Evolutionary conservation across 2,113 vertebrate genomes (phyloP), one percentile per base, ranked within the genome.

Genomic region (Zeus faber): DNA sequence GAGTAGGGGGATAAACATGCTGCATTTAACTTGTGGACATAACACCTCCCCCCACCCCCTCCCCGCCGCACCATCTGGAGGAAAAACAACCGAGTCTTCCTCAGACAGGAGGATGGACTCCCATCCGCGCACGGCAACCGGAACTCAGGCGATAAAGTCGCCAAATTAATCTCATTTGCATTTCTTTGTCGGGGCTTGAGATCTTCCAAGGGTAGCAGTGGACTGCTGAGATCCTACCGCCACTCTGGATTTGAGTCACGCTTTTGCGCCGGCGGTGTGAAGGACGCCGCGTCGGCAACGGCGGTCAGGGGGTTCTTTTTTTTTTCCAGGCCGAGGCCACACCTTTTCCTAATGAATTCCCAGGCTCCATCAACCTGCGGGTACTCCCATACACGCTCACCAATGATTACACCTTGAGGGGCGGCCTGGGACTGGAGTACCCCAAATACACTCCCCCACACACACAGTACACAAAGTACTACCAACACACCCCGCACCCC

Each of bases 321-420:
- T n/a, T n/a, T n/a, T n/a, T n/a, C 81, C 72, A 79, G 10, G 75
- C 70, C 74, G 54, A 77, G 77, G 74, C 81, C 77, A 80, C 77
- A 76, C 82, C 74, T 78, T 61, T 74, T 82, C 65, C 81, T 86
- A 89, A 89, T 89, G 85, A 89, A 87, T 88, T 88, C 85, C 87
- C 89, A 72, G 79, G 88, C 70, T 87, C 74, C 70, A 59, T 70
- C 77, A 83, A 82, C 83, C 85, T 82, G 80, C 78, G 61, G 81
- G 71, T 75, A 72, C 81, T 87, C 85, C 81, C 71, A 81, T 87
- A 74, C 83, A 82, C 76, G 73, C 79, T 84, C 80, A 80, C 80
- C 86, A 83, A 87, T 88, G 88, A 89, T 88, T 87, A 87, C 85
- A 90, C 89, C 88, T 91, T 77, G 81, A 88, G 85, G 86, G 76